Base-by-base conservation (phyloP, 1,140 invertebrate genomes). In the Diorhabda elongata region DNA sequence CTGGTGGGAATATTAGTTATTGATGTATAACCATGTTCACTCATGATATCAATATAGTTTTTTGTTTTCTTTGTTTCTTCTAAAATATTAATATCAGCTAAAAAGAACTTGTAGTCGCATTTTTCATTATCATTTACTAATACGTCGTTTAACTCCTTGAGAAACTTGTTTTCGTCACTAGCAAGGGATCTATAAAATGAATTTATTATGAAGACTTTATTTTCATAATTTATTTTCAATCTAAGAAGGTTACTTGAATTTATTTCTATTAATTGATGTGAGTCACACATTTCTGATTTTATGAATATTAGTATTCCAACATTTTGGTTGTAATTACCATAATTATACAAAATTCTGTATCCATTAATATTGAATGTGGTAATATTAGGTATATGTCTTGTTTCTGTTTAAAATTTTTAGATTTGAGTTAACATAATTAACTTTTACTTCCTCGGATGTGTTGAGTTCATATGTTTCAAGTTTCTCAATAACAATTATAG, bases 271-370 rank as follows among this genome's bases (percentile, higher is more conserved):
- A 43, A 11, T 62, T 44, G 11, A 44, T 62, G 42, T 43, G 43
- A 41, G 61, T 26, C 7, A 62, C 44, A 62, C 44, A 26, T 5
- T 62, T 62, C 43, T 9, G 61, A 62, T 44, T 42, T 62, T 7
- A 62, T 62, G 11, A 62, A 62, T 2, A 62, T 43, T 4, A 62
- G 42, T 8, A 41, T 43, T 44, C 61, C 61, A 62, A 44, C 42
- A 9, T 62, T 62, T 44, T 62, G 61, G 11, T 62, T 62, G 61
- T 43, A 44, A 43, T 62, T 62, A 43, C 61, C 61, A 62, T 43
- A 62, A 7, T 62, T 62, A 2, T 44, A 62, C 42, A 62, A 44
- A 26, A 43, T 62, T 62, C n/a, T 43, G 44, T 62, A 44, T 9
- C 61, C 43, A 3, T 62, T 62, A 4, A 45, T 43, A 11, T 62